These are phyloP conservation scores for Sycophaga agraensis DNA, from an alignment of 1,140 invertebrate genomes.

Conservation along the genomic window DNA sequence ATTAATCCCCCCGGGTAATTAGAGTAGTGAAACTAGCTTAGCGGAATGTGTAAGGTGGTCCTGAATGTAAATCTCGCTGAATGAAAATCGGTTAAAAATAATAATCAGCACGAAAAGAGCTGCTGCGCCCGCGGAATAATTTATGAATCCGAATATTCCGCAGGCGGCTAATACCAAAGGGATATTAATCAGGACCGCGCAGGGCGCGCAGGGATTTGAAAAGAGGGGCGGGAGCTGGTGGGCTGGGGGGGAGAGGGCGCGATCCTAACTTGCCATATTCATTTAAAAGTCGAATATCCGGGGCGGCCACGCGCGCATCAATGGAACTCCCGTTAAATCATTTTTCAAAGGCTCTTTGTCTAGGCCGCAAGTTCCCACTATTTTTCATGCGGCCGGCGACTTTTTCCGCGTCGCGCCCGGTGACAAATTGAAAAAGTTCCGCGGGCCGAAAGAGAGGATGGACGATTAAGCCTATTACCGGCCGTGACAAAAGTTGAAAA, in stretches of 20 bases:
- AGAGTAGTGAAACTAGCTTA: too few species aligned
- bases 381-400: constrained; percentile 20
- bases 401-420: constrained; percentile 10
- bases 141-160: too few species aligned
- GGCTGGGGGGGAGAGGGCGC: not conserved
- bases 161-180: not conserved
- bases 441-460: constrained; percentile 13
- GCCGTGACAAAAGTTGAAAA: not conserved
- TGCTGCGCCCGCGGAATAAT: too few species aligned
- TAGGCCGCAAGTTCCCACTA: constrained; percentile 13
- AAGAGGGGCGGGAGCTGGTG: too few species aligned
- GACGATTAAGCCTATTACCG: constrained; percentile 30
- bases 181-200: not conserved
- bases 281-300: not conserved
- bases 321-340: constrained; percentile 21
- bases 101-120: too few species aligned
- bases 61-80: too few species aligned
- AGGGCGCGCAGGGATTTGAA: too few species aligned
- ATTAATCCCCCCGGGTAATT: too few species aligned
- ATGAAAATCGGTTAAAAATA: too few species aligned
- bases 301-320: too few species aligned
- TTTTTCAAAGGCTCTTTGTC: constrained; percentile 27
- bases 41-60: too few species aligned
- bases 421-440: constrained; percentile 32
- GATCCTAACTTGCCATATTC: constrained; percentile 17